Base-by-base conservation (phyloP, 2,113 vertebrate species). In the western clawed frog (Xenopus tropicalis) region DNA sequence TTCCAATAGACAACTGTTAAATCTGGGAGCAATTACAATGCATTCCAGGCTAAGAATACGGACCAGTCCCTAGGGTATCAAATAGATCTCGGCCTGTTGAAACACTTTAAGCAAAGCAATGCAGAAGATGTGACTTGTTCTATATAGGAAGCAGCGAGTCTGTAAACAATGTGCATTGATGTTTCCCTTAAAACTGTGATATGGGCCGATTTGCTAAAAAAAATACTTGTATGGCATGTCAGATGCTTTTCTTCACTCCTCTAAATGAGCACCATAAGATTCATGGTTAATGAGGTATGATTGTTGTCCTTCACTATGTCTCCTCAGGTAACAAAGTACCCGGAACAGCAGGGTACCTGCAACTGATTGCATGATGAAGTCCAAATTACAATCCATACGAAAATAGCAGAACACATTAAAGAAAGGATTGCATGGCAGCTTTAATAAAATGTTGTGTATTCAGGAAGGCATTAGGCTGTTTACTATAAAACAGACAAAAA, bases 201-300 rank as follows among this genome's bases (percentile, higher is more conserved):
- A 48, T 17, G 16, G 46, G 16, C 11, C 46, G 16, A 48, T 48
- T 48, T 12, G 4, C 46, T 48, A 2, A 13, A 48, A 48, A 48
- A 17, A 48, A 48, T 17, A 2, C 46, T 14, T 17, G 46, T 48
- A 17, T 48, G 46, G 52, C 3, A 54, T 3, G 10, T 17, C 19
- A 54, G 19, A 54, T 54, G 16, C 3, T 74, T 52, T 69, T 81
- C 56, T 58, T 58, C 14, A 66, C 4, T 21, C 37, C 63, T 58
- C 43, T 71, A 79, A 52, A 78, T 11, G 79, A 80, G 78, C 0
- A 79, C 78, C 79, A 44, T 65, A 71, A 74, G 76, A 51, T 46
- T 54, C 52, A 9, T 42, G 77, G 78, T 77, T 70, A 82, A 81
- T 87, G 89, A 91, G 91, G 90, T 90, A 88, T 72, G 84, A 81